A percentile compares a stretch with the other conserved stretches of the same genome.
These are phyloP conservation scores for Cyrtonyx montezumae DNA, from an alignment of 2,113 vertebrate species.

Conservation along the genomic window DNA sequence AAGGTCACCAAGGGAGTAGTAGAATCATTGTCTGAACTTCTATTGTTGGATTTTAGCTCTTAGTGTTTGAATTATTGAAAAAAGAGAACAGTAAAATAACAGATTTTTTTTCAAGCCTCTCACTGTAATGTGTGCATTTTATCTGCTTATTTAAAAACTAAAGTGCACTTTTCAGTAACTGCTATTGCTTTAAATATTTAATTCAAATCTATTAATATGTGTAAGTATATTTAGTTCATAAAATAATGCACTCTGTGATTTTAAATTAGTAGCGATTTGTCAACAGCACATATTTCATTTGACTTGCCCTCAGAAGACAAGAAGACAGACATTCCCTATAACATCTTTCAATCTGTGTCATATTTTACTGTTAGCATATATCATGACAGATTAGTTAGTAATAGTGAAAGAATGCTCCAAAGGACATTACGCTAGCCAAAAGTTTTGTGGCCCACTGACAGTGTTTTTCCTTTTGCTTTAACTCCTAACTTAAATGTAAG, in stretches of 20 bases:
- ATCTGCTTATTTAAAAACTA: background rate
- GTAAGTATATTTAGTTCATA: background rate
- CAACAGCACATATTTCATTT: background rate
- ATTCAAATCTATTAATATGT: background rate
- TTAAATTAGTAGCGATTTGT: background rate
- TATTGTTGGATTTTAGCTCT: slow-evolving; percentile 39
- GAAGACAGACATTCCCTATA: background rate
- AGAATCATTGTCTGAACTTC: slow-evolving; percentile 20
- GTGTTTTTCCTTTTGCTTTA: background rate
- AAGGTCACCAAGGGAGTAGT: slow-evolving; percentile 43
- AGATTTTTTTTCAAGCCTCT: background rate
- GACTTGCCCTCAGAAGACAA: background rate
- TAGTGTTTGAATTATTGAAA: slow-evolving; percentile 54
- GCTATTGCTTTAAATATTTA: background rate
- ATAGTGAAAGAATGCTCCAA: background rate
- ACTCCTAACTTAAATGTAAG: background rate
- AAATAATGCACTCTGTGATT: background rate
- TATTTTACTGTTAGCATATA: background rate
- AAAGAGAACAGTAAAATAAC: slow-evolving; percentile 2
- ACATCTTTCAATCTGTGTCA: background rate
- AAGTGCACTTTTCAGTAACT: background rate
- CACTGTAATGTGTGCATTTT: background rate
- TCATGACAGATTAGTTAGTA: background rate
- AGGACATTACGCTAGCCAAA: background rate
- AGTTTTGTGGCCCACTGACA: background rate